Evolutionary conservation across 1,140 invertebrate genomes (phyloP).

Genomic region (Choristoneura fumiferana): DNA sequence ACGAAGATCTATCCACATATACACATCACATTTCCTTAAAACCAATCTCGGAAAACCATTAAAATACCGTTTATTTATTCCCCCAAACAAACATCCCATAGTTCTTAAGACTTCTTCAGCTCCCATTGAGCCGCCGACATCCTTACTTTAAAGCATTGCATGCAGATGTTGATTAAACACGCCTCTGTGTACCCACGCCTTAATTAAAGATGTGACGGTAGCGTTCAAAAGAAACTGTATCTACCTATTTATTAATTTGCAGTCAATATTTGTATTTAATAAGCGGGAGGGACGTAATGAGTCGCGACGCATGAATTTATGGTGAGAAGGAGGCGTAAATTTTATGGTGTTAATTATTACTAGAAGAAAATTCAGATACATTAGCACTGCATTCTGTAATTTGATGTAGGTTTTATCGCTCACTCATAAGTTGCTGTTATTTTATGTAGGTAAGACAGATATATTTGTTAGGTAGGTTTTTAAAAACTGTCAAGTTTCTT

Average conservation of each 20-base stretch:
- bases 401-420: no score
- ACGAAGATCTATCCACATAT: conserved; percentile 2
- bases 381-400: no score
- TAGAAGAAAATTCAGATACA: no score
- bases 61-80: conserved; percentile 42
- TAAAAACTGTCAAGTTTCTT: no score
- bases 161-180: conserved; percentile 72
- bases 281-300: conserved; percentile 29
- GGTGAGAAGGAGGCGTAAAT: conserved; percentile 38
- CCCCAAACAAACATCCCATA: conserved; percentile 58
- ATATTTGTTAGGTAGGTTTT: no score
- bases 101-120: conserved; percentile 72
- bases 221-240: conserved; percentile 64
- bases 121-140: conserved; percentile 27
- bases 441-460: no score
- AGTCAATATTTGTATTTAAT: conserved; percentile 71
- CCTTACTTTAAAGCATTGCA: conserved; percentile 48
- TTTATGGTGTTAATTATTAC: conserved; percentile 21
- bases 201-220: conserved; percentile 69
- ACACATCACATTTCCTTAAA: background rate
- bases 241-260: conserved; percentile 71
- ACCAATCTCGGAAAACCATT: conserved; percentile 13
- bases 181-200: conserved; percentile 62
- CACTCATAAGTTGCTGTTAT: no score
- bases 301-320: conserved; percentile 23